Evolutionary conservation across 2,113 vertebrate species (phyloP).

Genomic region (Astur gentilis): DNA sequence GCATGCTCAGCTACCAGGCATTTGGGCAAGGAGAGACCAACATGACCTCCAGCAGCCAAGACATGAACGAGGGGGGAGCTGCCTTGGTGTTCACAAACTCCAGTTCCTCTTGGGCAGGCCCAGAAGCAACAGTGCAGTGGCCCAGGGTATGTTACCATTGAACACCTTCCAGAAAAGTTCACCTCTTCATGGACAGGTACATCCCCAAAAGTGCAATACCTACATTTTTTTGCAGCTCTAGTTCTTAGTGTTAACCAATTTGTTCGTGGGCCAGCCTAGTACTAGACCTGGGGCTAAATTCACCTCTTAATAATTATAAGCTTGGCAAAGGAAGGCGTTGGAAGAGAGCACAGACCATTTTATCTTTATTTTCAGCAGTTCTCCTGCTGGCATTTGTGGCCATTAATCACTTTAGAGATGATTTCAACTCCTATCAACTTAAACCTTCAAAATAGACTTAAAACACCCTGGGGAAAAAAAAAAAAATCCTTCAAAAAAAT

Average conservation of each 20-base stretch:
- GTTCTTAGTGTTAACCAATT: not conserved
- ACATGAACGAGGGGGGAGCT: not conserved
- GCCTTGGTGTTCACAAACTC: not conserved
- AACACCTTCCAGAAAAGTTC: not conserved
- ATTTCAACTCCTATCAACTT: not conserved
- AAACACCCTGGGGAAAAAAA: not conserved
- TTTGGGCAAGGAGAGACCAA: not conserved
- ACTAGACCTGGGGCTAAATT: not conserved
- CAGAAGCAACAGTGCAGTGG: not conserved
- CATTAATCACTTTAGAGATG: not conserved
- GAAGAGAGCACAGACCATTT: not conserved
- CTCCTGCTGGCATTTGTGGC: not conserved
- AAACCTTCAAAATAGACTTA: not conserved
- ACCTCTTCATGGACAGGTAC: not conserved
- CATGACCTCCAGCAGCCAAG: accelerated
- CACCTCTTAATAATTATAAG: not conserved
- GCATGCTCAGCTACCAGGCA: not conserved
- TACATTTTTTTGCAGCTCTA: not conserved
- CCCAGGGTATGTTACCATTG: not conserved
- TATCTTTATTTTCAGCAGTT: not conserved
- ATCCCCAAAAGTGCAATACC: not conserved
- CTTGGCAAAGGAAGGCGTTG: not conserved
- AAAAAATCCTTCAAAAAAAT: not conserved
- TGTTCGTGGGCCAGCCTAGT: not conserved
- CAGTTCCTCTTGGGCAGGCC: not conserved